A percentile compares a stretch with the other conserved stretches of the same genome.
Conservation (phyloP, 35 echinoderm and acorn worm species). For the Apostichopus californicus region DNA sequence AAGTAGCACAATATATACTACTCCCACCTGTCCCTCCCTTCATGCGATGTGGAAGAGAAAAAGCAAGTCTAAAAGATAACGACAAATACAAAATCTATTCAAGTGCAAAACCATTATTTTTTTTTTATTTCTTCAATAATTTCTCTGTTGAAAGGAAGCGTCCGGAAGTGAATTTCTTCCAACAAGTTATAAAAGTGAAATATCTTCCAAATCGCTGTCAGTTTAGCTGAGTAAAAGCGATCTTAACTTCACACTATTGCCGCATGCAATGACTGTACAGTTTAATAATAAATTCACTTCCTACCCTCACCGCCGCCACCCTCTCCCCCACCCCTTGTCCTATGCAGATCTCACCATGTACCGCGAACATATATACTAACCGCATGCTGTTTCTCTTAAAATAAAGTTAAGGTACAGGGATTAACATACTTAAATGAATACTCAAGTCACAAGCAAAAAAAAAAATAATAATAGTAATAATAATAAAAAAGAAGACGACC, state of each 20-base stretch:
- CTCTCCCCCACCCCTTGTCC: neutral
- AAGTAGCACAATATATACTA: no score
- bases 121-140: slow-evolving; percentile 46
- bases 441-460: neutral
- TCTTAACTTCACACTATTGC: neutral
- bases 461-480: neutral
- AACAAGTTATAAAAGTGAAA: slow-evolving; percentile 46
- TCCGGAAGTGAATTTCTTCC: slow-evolving; percentile 40
- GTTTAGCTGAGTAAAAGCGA: neutral
- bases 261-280: slow-evolving; percentile 2
- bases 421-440: neutral
- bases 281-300: neutral
- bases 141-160: slow-evolving; percentile 44
- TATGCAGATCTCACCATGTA: neutral
- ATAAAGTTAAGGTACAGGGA: neutral
- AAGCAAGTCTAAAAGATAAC: no score
- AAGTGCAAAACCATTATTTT: slow-evolving; percentile 42
- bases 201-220: neutral
- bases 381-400: neutral
- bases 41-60: no score
- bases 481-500: neutral
- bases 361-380: neutral
- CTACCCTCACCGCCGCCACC: no score
- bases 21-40: no score
- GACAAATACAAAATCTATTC: neutral